phyloP scores from a whole-genome alignment of 2,888 invertebrate species.

The Bombylius major region DNA sequence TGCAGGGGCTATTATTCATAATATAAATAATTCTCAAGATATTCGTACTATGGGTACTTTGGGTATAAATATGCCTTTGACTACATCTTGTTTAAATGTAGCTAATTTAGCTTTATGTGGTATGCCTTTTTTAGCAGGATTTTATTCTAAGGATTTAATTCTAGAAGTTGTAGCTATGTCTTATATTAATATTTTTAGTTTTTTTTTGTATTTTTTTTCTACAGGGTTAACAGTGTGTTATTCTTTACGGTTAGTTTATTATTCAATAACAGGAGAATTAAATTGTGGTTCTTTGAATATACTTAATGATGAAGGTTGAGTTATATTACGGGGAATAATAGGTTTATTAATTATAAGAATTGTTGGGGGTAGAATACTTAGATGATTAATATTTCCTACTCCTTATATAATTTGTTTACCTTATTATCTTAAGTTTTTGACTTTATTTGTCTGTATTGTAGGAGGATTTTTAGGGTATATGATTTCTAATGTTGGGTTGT shows the following conservation, averaged over 20 bases:
- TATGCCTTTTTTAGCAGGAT: slow-evolving; percentile 49
- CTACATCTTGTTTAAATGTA: slow-evolving; percentile 39
- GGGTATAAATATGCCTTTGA: slow-evolving; percentile 40
- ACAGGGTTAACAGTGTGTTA: slow-evolving; percentile 45
- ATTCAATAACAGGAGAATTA: slow-evolving; percentile 38
- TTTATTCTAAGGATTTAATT: slow-evolving; percentile 54
- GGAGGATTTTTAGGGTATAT: slow-evolving; percentile 37
- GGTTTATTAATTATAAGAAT: slow-evolving; percentile 26
- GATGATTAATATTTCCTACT: slow-evolving; percentile 42
- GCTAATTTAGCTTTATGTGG: slow-evolving; percentile 50
- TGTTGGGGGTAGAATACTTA: slow-evolving; percentile 42
- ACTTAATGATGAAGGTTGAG: slow-evolving; percentile 40
- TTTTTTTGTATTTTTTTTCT: slow-evolving; percentile 43
- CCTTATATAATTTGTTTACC: slow-evolving; percentile 44
- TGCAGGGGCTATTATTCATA: slow-evolving; percentile 56
- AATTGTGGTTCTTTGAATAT: slow-evolving; percentile 39
- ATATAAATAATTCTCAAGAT: slow-evolving; percentile 50
- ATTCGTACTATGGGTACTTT: slow-evolving; percentile 48
- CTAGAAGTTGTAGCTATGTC: slow-evolving; percentile 43
- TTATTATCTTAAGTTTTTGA: slow-evolving; percentile 41
- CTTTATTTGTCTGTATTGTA: slow-evolving; percentile 39
- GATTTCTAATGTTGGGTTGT: slow-evolving; percentile 37
- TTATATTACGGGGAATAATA: slow-evolving; percentile 39
- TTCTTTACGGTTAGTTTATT: slow-evolving; percentile 44
- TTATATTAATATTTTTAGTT: slow-evolving; percentile 42